phyloP scores from a whole-genome alignment of 2,797 vertebrate species.

The Enoplosus armatus region DNA sequence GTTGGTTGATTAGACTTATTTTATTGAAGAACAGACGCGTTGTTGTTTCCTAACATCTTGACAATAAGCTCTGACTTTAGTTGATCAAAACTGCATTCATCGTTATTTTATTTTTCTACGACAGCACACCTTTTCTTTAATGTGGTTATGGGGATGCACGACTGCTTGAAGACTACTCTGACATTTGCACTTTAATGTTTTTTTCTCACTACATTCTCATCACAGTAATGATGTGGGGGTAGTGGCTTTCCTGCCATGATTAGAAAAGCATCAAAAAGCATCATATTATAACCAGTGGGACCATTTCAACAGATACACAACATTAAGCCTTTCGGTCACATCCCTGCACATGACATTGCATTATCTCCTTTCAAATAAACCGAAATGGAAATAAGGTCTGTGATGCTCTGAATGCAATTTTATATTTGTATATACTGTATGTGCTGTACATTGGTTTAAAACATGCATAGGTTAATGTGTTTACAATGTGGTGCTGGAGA shows the following conservation, averaged over 20 bases:
- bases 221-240: neutral
- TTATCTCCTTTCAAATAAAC: neutral
- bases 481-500: neutral
- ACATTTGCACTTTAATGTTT: neutral
- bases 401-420: neutral
- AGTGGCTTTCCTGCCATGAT: neutral
- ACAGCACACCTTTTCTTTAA: neutral
- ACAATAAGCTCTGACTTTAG: neutral
- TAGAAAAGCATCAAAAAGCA: slow-evolving; percentile 9
- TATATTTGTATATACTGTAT: neutral
- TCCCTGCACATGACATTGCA: neutral
- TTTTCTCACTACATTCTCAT: slow-evolving; percentile 33
- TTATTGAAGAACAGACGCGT: too few species aligned
- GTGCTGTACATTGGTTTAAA: neutral
- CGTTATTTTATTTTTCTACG: neutral
- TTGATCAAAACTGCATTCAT: neutral
- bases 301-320: neutral
- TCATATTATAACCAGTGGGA: neutral
- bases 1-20: too few species aligned
- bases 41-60: too few species aligned
- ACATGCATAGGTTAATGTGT: slow-evolving; percentile 11
- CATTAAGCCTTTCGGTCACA: neutral
- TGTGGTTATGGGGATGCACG: neutral
- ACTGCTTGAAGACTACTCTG: slow-evolving; percentile 2
- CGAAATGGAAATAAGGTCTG: neutral